Conservation (phyloP, 2,113 vertebrate genomes). For the Tetrax tetrax region DNA sequence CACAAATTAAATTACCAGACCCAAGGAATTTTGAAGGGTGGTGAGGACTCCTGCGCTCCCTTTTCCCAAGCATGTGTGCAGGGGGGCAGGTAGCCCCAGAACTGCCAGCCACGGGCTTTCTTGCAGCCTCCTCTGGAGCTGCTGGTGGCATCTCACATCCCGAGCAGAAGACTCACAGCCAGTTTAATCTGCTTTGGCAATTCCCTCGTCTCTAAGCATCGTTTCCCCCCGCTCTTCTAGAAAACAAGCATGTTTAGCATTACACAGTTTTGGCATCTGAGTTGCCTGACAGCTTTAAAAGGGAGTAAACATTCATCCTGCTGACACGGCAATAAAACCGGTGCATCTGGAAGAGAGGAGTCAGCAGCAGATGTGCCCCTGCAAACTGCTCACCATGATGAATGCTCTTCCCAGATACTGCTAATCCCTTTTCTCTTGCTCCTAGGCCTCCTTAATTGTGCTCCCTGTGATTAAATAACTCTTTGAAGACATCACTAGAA, state of each 20-base stretch:
- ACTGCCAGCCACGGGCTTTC: not conserved
- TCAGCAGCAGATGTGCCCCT: constrained; percentile 50
- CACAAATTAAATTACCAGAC: not conserved
- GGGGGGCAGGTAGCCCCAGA: not conserved
- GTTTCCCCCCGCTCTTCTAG: not conserved
- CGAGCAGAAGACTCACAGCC: not conserved
- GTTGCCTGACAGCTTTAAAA: constrained; percentile 9
- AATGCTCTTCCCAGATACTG: not conserved
- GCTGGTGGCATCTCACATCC: not conserved
- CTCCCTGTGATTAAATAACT: not conserved
- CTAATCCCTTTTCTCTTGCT: constrained; percentile 19
- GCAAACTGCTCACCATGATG: not conserved
- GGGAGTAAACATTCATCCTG: constrained; percentile 14
- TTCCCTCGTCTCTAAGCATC: not conserved
- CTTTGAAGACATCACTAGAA: not conserved
- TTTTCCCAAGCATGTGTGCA: not conserved
- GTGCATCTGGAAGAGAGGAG: constrained; percentile 31
- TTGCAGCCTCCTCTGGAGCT: not conserved
- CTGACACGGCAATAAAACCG: constrained; percentile 39
- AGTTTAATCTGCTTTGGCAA: not conserved
- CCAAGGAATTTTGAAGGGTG: not conserved
- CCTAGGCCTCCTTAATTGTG: not conserved
- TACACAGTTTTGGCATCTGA: not conserved
- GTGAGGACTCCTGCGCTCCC: not conserved
- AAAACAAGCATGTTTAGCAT: not conserved